Evolutionary conservation across 2,888 invertebrate species (phyloP).

Genomic region (Brachynemurus nebulosus): DNA sequence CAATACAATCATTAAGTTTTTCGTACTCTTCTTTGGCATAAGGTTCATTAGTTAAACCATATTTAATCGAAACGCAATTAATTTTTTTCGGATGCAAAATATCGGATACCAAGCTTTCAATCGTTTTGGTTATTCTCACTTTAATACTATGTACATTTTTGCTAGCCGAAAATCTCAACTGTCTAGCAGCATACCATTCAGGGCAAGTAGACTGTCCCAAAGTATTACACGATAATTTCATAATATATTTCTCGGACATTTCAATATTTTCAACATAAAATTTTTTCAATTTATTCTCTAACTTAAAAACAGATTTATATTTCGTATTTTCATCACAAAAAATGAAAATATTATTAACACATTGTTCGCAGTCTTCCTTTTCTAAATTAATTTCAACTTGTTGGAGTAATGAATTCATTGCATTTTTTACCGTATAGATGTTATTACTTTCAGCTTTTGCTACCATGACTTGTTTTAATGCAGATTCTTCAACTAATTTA

Average conservation of each 20-base stretch:
- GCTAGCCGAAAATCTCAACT: neutral
- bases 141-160: conserved; percentile 2
- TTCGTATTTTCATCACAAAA: conserved; percentile 3
- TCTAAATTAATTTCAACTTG: conserved; percentile 8
- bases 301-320: neutral
- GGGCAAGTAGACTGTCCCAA: neutral
- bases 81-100: conserved; percentile 2
- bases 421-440: conserved; percentile 5
- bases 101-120: conserved; percentile 1
- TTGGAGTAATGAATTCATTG: conserved; percentile 2
- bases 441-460: conserved; percentile 7
- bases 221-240: conserved; percentile 2
- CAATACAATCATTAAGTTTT: conserved; percentile 1
- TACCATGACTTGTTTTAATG: conserved; percentile 11
- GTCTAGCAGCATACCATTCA: conserved; percentile 4
- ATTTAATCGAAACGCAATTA: conserved; percentile 4
- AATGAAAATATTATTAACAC: conserved; percentile 8
- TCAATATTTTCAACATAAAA: conserved; percentile 3
- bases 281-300: neutral
- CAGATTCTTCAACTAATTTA: conserved; percentile 14
- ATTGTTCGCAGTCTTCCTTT: conserved; percentile 11
- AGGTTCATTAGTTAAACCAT: conserved; percentile 4
- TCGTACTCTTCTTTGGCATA: conserved; percentile 4
- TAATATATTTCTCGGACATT: conserved; percentile 1
- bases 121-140: conserved; percentile 2